Evolutionary conservation across 2,888 invertebrate species (phyloP), one percentile per base, ranked within the genome.

Genomic region (Eilema depressum): DNA sequence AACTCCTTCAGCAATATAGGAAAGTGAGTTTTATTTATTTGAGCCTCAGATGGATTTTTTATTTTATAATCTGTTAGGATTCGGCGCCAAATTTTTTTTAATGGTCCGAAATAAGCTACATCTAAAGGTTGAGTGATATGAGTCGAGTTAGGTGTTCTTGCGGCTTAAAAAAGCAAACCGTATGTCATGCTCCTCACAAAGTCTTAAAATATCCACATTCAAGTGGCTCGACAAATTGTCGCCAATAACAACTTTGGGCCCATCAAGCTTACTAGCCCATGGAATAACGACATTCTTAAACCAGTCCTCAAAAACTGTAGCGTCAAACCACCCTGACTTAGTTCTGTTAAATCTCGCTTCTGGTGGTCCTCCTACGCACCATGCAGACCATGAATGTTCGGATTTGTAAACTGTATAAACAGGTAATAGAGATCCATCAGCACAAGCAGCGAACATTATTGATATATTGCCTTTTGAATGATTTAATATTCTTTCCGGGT

Each of bases 401-500:
- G 37, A 11, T 14, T 37, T 37, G 12, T n/a, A 37, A 11, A 37
- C 37, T 12, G 37, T 37, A 37, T 37, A 37, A 37, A 14, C 12
- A 37, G 37, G 37, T 14, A 37, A 37, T 11, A 37, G 37, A 12
- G 37, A 12, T 37, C 37, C 37, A 37, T 37, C 11, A 12, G 37
- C 37, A 37, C 37, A n/a, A 11, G 68, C 75, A 25, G 77, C 69
- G 47, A 81, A 76, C 77, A 79, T 81, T 37, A 80, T 70, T 20
- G 79, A 80, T 14, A 75, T 76, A 65, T 64, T 71, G 8, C 75
- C 75, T 69, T 81, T 80, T 11, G 75, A 67, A 53, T 67, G 61
- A 68, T 80, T 75, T 14, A 74, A 37, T 57, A 80, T 61, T 59
- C 77, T 71, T 75, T 83, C 80, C 26, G 78, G 82, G 68, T 78